These are phyloP conservation scores for Pomatostomus ruficeps DNA, from an alignment of 2,113 vertebrate genomes.

Conservation along the genomic window DNA sequence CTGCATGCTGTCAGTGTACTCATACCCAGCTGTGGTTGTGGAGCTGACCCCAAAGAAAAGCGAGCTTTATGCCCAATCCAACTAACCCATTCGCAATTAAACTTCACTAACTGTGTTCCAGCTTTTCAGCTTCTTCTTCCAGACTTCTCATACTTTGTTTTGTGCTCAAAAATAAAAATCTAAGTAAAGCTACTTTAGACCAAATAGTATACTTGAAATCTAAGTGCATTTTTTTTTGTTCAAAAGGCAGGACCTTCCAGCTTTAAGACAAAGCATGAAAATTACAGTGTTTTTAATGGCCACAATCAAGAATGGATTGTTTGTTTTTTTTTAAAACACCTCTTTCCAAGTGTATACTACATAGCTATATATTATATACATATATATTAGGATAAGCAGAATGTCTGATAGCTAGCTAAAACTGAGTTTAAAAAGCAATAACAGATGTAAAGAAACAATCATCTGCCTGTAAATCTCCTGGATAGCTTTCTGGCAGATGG, in stretches of 20 bases:
- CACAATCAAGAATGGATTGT: neutral
- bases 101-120: slow-evolving; percentile 4
- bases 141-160: neutral
- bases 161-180: neutral
- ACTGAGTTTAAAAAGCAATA: neutral
- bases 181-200: neutral
- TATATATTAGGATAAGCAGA: neutral
- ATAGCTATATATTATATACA: neutral
- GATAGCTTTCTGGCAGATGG: neutral
- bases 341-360: neutral
- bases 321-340: neutral
- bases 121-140: neutral
- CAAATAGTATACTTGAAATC: neutral
- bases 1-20: slow-evolving; percentile 3
- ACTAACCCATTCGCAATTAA: slow-evolving; percentile 41
- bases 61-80: neutral
- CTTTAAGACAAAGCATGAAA: neutral
- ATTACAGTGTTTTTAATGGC: neutral
- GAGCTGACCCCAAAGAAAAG: neutral
- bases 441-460: neutral
- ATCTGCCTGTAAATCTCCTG: neutral
- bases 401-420: neutral
- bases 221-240: neutral
- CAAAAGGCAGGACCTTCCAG: neutral
- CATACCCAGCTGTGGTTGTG: neutral